Base-by-base conservation (phyloP, 2,113 vertebrate genomes). In the Dissostichus mawsoni region DNA sequence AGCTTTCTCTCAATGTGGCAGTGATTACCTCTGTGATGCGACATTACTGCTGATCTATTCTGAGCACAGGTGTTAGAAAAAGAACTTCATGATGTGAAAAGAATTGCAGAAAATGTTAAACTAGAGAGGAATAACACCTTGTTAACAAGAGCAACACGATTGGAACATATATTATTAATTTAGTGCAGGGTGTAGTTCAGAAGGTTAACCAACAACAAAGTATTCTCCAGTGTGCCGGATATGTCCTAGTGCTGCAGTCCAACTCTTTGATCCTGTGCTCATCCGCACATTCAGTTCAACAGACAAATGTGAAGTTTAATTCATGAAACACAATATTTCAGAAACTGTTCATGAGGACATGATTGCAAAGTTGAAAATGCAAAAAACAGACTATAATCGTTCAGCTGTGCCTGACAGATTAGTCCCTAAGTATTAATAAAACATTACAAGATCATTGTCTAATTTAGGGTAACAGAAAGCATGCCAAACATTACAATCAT, bases 241-340 rank as follows among this genome's bases (percentile, higher is more conserved):
- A 78, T 56, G 52, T 63, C 50, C 71, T 64, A 47, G 69, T 11
- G 17, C 29, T 57, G 20, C 45, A 55, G 25, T 44, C 41, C 69
- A 66, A 29, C 1, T 44, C 73, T 83, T 59, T 73, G 76, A 64
- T 65, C 64, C 73, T 62, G 64, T 77, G 12, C 64, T 70, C 63
- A 73, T 44, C 58, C 16, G 61, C 51, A 47, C 33, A 64, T 69
- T 59, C 47, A 41, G 62, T 29, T 29, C 29, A 29, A 29, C 29
- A 29, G 29, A 29, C 29, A 29, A 29, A 29, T 29, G 29, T 29
- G 29, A 29, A 29, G 29, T 29, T 29, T 33, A 56, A 18, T 47
- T 74, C 84, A 2, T n/a, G 62, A 74, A 61, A 50, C 18, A 20
- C 55, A 77, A 58, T 62, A 68, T 78, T 70, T 81, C 41, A 63